Percentiles rank a stretch among this genome's conserved stretches.
phyloP scores from a whole-genome alignment of 2,113 vertebrate species.

The Esox niger region DNA sequence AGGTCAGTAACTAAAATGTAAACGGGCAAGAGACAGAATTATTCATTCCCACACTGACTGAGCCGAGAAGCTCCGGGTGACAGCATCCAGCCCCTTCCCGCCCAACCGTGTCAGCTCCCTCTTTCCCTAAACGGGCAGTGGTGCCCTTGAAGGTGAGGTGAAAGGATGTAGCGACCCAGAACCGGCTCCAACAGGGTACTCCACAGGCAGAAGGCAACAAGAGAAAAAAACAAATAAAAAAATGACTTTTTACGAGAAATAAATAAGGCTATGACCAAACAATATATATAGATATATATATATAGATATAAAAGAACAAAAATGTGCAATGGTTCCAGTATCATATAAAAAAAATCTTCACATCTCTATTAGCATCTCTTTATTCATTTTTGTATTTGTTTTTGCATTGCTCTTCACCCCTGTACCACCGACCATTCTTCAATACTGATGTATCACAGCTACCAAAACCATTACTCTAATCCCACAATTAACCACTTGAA shows the following conservation, averaged over 20 bases:
- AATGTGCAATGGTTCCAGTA: conserved; percentile 70
- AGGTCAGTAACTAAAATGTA: neutral
- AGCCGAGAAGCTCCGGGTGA: too few relatives aligned
- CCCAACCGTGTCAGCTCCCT: too few relatives aligned
- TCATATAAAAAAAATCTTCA: conserved; percentile 64
- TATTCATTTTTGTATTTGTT: conserved; percentile 11
- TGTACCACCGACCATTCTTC: conserved; percentile 9
- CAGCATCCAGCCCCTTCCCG: too few relatives aligned
- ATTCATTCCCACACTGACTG: too few relatives aligned
- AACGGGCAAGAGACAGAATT: too few relatives aligned
- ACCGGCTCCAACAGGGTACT: neutral
- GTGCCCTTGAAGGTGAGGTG: neutral
- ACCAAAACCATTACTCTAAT: neutral
- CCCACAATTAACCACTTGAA: conserved; percentile 1
- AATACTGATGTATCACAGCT: neutral
- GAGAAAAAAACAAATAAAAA: conserved; percentile 60
- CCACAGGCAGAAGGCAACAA: conserved; percentile 56
- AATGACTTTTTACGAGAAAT: conserved; percentile 57
- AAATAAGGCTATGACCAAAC: conserved; percentile 74
- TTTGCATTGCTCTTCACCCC: conserved; percentile 31
- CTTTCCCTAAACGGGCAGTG: too few relatives aligned
- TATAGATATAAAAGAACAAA: conserved; percentile 35
- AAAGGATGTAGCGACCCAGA: neutral
- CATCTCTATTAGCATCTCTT: conserved; percentile 46
- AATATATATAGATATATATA: conserved; percentile 48